phyloP scores from a whole-genome alignment of 2,888 invertebrate species.

The Tineola bisselliella region DNA sequence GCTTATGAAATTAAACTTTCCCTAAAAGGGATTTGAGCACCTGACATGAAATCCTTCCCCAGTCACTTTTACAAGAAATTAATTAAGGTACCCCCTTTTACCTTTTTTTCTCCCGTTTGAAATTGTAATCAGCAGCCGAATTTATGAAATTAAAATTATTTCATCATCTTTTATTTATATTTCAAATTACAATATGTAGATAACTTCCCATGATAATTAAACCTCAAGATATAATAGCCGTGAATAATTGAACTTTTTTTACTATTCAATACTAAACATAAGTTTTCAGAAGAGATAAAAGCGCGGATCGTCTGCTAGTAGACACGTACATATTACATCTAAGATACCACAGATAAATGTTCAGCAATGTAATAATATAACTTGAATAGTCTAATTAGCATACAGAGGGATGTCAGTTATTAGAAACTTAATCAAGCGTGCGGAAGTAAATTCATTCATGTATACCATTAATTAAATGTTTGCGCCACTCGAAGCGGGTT shows the following conservation, averaged over 20 bases:
- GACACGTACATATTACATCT: no score
- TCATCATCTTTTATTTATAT: no score
- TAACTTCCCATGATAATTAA: no score
- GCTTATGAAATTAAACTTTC: neutral
- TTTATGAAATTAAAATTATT: neutral
- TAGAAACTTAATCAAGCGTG: constrained; percentile 4
- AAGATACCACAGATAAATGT: no score
- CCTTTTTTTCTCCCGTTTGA: neutral
- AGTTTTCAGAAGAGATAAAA: no score
- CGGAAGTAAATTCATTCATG: constrained; percentile 8
- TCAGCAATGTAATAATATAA: no score
- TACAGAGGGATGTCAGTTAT: neutral
- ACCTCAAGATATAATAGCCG: no score
- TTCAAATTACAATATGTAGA: no score
- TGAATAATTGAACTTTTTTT: no score
- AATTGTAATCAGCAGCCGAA: neutral
- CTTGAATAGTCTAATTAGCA: neutral
- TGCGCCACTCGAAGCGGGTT: neutral
- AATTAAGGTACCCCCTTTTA: neutral
- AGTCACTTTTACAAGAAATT: neutral
- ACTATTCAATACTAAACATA: no score
- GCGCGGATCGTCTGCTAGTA: no score
- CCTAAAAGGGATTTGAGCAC: neutral
- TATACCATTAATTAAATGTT: constrained; percentile 2
- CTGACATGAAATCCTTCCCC: neutral